Base-by-base conservation (phyloP, 2,888 invertebrate species). In the Acleris laterana region DNA sequence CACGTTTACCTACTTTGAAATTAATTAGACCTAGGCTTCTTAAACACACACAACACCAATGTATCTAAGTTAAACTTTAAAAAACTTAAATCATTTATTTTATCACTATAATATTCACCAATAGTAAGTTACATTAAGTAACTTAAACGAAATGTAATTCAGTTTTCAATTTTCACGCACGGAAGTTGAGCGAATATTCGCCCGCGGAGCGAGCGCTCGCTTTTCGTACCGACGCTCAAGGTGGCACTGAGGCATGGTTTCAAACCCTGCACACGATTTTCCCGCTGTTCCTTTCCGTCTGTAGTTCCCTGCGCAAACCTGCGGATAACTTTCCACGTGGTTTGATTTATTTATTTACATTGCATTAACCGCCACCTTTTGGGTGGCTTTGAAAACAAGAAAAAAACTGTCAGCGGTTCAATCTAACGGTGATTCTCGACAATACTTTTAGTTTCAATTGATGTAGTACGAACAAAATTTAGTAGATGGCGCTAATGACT, bases 251-350 rank as follows among this genome's bases (percentile, higher is more conserved):
- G 74, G 78, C 76, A 81, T 78, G 75, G 70, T 74, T 81, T 74
- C 72, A 78, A 75, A 76, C 73, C 80, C 80, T 77, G 74, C 80
- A 81, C 84, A 85, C 83, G 77, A 77, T 60, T 85, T 85, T 85
- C 82, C 81, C 80, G 78, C 77, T 79, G 79, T 81, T 84, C 81
- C 83, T 83, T 83, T 81, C 79, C 83, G 79, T 79, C 78, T 75
- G 70, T 79, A 81, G 77, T 77, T 77, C 78, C 77, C 79, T 85
- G 87, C 88, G 87, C 87, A 87, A 89, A 87, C 85, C 88, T 86
- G 82, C 81, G 77, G 82, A 81, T 79, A 87, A 84, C 82, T 85
- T 87, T 84, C 79, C 85, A 87, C 82, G 83, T 85, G 83, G 75
- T 76, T 82, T 71, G 70, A 69, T 72, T 72, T 70, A 74, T 73